These are phyloP conservation scores for Ciconia stormi DNA, from an alignment of 2,113 vertebrate genomes.

Conservation along the genomic window DNA sequence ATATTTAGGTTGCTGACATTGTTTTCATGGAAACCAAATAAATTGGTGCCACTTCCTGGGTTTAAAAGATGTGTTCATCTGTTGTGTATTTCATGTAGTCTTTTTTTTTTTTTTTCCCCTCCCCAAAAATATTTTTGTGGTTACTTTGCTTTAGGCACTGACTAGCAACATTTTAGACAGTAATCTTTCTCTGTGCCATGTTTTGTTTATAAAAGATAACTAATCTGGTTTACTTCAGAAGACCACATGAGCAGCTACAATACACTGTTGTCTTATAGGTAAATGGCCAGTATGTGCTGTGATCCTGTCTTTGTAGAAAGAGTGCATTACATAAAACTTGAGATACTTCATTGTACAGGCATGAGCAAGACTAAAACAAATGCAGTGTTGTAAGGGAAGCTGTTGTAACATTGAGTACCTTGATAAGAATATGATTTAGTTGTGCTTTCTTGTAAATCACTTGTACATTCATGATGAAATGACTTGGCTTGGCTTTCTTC, in stretches of 20 bases:
- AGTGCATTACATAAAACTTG: background rate
- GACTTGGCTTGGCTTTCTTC: background rate
- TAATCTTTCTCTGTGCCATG: background rate
- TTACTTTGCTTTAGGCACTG: background rate
- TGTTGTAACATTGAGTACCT: background rate
- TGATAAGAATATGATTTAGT: background rate
- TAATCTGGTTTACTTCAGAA: background rate
- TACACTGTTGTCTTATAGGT: background rate
- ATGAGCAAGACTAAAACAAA: background rate
- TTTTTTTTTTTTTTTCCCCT: background rate
- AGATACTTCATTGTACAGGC: background rate
- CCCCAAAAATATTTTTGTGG: background rate
- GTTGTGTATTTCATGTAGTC: background rate
- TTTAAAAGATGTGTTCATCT: constrained; percentile 34
- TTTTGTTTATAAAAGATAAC: background rate
- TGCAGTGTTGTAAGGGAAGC: background rate
- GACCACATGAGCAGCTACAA: background rate
- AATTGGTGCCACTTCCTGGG: constrained; percentile 44
- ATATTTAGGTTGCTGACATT: constrained; percentile 17
- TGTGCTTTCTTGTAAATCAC: background rate
- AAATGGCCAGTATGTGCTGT: background rate
- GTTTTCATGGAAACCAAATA: constrained; percentile 64
- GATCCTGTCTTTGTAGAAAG: background rate
- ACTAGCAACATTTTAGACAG: background rate
- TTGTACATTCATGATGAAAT: background rate